Base-by-base conservation (phyloP, 1,140 invertebrate species). In the Lepidurus arcticus region DNA sequence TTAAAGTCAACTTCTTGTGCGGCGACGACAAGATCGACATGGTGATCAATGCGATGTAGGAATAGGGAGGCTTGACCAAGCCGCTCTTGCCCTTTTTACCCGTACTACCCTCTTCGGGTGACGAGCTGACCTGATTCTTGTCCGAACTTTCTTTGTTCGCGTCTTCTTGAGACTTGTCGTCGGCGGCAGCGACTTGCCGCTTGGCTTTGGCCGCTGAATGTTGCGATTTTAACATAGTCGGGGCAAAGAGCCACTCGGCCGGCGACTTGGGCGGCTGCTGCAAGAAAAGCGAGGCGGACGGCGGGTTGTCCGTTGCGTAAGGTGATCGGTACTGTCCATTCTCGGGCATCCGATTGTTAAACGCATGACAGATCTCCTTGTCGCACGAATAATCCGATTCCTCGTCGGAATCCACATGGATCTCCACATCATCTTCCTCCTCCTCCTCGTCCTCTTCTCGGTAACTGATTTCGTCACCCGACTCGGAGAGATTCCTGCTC, bases 1-100 rank as follows among this genome's bases (percentile, higher is more conserved):
- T 97, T 0, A 99, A 87, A 0, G 97, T 99, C 11, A 98, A 86
- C 83, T 97, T 96, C 87, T 98, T 98, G 82, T 97, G 93, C 11
- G 95, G 95, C n/a, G 95, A 96, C 82, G 98, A 96, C 0, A 98
- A 88, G 75, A 99, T 98, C 16, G 97, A 93, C 97, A 98, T 98
- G 0, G 97, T 98, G 81, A 98, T 99, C 1, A 98, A 87, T 0
- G 97, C 96, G 80, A 99, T 98, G 86, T 99, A 99, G 0, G 96
- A 98, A 85, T 98, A 98, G 0, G 97, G 95, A 2, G 97, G 97
- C 84, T 99, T 99, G 13, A 96, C 93, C 43, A 91, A 80, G 0
- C 87, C 86, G 13, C 85, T 81, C 11, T 81, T 83, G 78, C 83
- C 82, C 45, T 82, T 81, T n/a, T 78, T 78, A n/a, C 65, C 79